Evolutionary conservation across 2,888 invertebrate genomes (phyloP).

Genomic region (Plemyria rubiginata): DNA sequence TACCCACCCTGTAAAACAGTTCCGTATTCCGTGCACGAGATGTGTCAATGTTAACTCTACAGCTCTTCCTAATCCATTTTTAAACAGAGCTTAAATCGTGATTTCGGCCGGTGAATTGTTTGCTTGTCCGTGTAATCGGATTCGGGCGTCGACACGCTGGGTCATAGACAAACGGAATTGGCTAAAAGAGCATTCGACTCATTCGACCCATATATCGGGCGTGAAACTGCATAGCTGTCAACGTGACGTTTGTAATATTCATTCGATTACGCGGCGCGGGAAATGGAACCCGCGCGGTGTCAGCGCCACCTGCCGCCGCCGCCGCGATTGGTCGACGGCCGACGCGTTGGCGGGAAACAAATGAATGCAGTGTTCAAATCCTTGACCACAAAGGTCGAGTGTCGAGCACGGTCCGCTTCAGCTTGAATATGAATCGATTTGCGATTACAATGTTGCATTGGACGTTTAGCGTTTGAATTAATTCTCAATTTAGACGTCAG

Average conservation of each 20-base stretch:
- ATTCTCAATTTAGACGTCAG: conserved; percentile 27
- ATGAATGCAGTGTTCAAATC: conserved; percentile 61
- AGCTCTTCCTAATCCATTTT: conserved; percentile 56
- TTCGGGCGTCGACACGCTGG: conserved; percentile 44
- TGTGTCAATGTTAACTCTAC: conserved; percentile 64
- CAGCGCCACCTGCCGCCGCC: conserved; percentile 71
- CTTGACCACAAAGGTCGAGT: conserved; percentile 65
- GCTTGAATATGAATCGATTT: conserved; percentile 64
- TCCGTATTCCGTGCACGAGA: conserved; percentile 56
- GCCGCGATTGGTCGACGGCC: conserved; percentile 46
- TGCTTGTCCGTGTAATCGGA: conserved; percentile 39
- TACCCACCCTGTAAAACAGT: conserved; percentile 71
- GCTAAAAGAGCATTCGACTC: conserved; percentile 74
- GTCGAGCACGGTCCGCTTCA: conserved; percentile 48
- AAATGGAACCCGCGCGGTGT: conserved; percentile 75
- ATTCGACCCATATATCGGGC: conserved; percentile 71
- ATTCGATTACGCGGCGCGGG: conserved; percentile 78
- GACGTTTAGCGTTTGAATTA: conserved; percentile 30
- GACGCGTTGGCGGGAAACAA: conserved; percentile 57
- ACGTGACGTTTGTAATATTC: conserved; percentile 81
- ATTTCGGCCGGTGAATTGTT: conserved; percentile 36
- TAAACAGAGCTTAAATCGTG: conserved; percentile 42
- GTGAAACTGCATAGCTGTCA: conserved; percentile 73
- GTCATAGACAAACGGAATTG: conserved; percentile 64
- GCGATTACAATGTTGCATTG: conserved; percentile 42